Evolutionary conservation across 2,797 vertebrate genomes (phyloP), one percentile per base, ranked within the genome.

Genomic region (Gallirallus australis): DNA sequence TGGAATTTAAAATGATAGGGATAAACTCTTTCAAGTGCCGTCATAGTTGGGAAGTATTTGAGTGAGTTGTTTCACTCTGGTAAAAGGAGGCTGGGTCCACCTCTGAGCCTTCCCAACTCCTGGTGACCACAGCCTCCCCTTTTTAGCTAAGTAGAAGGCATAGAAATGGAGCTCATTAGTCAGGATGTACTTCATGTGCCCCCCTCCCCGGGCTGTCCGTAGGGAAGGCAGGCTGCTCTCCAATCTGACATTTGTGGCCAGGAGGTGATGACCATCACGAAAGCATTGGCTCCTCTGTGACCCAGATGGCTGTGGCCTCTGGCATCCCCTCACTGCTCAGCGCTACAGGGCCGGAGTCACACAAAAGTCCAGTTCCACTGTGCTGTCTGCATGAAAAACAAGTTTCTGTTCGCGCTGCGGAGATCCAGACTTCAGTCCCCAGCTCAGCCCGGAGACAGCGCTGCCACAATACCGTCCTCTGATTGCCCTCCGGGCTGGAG

Each of bases 1-100:
- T 97, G 97, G 97, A 98, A 98, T 97, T 96, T 97, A 94, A 97
- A 96, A 95, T 47, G 76, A 82, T 87, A 94, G 28, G 42, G 86
- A 96, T 83, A 87, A 91, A 81, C 66, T 86, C 63, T 83, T 94
- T 90, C 89, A 63, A 95, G 54, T 2, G 0, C 86, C 3, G 7
- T 63, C 59, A 89, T 33, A 86, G 91, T 91, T 90, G 93, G 91
- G 90, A 92, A 94, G 79, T 9, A 47, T 33, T n/a, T 31, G 42
- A 91, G 82, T 3, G 27, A 53, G 70, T 59, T 75, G 70, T 7
- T 94, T 52, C 54, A 71, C 1, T 4, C 42, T 66, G 85, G 80
- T 25, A 30, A 59, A 64, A 28, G 52, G 80, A 64, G 56, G 39
- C 59, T 81, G 79, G 72, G 4, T 71, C 39, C 52, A 66, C 9